Evolutionary conservation across 2,888 invertebrate species (phyloP), one percentile per base, ranked within the genome.

Genomic region (Hypena proboscidalis): DNA sequence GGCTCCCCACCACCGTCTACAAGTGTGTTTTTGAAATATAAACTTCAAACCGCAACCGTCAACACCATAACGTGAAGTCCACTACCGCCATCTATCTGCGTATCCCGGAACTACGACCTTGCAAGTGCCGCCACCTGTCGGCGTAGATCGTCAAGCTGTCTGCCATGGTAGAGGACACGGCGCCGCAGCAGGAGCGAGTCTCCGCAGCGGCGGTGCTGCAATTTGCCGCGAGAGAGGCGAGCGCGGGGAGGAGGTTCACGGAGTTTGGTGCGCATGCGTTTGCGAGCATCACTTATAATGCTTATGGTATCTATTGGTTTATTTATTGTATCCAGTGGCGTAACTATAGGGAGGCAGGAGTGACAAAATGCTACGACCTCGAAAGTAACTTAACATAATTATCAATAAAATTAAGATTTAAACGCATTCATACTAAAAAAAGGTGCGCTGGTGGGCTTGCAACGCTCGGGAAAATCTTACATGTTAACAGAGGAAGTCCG

Each of bases 201-300:
- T 89, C 90, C 0, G 90, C 90, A 1, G 86, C 90, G 2, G 90
- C 90, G 0, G 85, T 90, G 3, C 66, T 90, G 1, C 87, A 90
- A 54, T 83, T 83, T 31, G 90, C 90, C 5, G 90, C 90, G 0
- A 71, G 87, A 33, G 90, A 90, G 56, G 85, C 89, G 11, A 61
- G 88, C 17, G 89, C 90, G 46, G 90, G 90, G 0, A 55, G 90
- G 2, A 66, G 90, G 13, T 75, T 83, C 21, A 71, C 87, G 0
- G 90, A 90, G 49, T 90, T 89, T 20, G 87, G 86, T 0, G 88
- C 90, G 0, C 90, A 90, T 19, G 89, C 90, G 1, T 85, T 85
- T 51, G 87, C 90, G 0, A 84, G 83, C 74, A 79, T 90, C 64
- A 81, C 83, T 4, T 90, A 85, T 34, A 89, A 87, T 66, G 70